phyloP scores from a whole-genome alignment of 2,797 vertebrate species.

The Potorous gilbertii region DNA sequence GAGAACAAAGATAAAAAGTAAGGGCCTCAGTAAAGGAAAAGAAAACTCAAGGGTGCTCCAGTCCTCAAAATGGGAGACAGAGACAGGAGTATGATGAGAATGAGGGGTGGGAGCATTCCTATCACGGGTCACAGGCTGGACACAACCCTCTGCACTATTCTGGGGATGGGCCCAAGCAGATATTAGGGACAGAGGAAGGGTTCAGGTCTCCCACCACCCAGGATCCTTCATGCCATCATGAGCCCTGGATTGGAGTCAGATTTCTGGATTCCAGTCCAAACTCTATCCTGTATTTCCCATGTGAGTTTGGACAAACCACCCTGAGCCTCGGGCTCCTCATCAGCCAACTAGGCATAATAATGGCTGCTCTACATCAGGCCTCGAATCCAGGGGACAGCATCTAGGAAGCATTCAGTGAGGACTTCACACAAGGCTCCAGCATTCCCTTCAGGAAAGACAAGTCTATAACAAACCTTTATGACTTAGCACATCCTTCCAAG shows the following conservation, averaged over 20 bases:
- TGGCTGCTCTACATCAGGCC: not conserved
- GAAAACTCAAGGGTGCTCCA: constrained; percentile 62
- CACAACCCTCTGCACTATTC: not conserved
- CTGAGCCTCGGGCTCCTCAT: not conserved
- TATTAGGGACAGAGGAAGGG: not conserved
- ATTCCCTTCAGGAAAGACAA: not conserved
- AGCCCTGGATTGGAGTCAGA: not conserved
- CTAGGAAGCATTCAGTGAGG: not conserved
- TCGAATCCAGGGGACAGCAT: not conserved
- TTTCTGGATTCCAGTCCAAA: not conserved
- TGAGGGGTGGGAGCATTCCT: not conserved
- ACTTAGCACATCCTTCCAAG: not conserved
- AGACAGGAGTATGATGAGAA: constrained; percentile 33
- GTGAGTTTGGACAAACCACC: not conserved
- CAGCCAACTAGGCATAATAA: not conserved
- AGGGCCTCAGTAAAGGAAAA: constrained; percentile 87
- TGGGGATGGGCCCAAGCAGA: not conserved
- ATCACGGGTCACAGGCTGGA: not conserved
- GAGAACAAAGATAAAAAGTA: constrained; percentile 87
- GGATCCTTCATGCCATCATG: no score
- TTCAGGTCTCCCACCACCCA: not conserved
- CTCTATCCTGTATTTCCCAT: not conserved
- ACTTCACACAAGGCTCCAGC: not conserved
- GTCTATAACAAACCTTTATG: not conserved
- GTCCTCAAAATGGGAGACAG: constrained; percentile 60